Evolutionary conservation across 2,113 vertebrate genomes (phyloP).

Genomic region (Myotis brandtii): DNA sequence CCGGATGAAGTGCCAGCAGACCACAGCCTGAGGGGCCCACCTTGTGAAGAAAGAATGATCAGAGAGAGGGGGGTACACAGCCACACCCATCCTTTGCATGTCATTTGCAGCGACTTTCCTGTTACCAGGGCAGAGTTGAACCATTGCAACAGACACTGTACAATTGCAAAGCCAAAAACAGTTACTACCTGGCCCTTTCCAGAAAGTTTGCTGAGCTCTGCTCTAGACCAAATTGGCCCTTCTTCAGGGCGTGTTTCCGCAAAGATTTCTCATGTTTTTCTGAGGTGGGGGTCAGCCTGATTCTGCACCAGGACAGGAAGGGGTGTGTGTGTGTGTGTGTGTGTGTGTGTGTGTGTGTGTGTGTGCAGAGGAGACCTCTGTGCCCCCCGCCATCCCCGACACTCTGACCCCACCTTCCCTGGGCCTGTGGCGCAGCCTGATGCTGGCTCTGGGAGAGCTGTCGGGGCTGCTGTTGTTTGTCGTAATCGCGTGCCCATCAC

Average conservation of each 20-base stretch:
- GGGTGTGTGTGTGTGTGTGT: too few species aligned
- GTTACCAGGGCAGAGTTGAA: rapidly evolving
- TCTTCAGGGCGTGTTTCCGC: background rate
- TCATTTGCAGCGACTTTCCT: background rate
- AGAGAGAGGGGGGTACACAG: rapidly evolving
- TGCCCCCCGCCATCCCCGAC: background rate
- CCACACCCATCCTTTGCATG: rapidly evolving
- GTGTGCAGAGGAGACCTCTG: background rate
- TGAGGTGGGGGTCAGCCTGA: background rate
- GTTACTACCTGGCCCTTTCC: rapidly evolving
- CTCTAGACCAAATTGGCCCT: rapidly evolving
- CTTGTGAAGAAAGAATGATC: background rate
- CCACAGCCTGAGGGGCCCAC: rapidly evolving
- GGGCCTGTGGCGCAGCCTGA: background rate
- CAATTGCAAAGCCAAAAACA: rapidly evolving
- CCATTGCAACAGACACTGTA: rapidly evolving
- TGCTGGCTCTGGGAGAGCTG: background rate
- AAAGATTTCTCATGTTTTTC: background rate
- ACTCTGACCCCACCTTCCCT: rapidly evolving
- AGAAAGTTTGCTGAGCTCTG: background rate
- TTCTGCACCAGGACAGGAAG: rapidly evolving
- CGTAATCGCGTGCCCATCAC: rapidly evolving
- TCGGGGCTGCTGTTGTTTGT: background rate
- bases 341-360: too few species aligned
- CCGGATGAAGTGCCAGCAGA: background rate